These are phyloP conservation scores for Drosophila neocordata DNA, from an alignment of 1,140 invertebrate species.

Conservation along the genomic window DNA sequence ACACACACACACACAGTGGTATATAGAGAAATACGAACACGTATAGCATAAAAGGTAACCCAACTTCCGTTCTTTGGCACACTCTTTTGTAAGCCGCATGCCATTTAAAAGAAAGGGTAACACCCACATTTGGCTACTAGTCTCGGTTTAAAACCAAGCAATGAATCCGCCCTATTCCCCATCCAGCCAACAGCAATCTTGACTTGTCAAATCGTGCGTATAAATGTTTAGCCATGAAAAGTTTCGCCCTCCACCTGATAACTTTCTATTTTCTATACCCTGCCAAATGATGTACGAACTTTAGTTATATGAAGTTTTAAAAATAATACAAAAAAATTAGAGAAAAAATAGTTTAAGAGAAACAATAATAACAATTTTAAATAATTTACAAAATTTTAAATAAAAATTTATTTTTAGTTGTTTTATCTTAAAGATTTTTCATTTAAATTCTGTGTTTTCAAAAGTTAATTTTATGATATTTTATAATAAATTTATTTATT, in stretches of 20 bases:
- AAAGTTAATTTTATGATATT: no score
- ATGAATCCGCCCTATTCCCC: neutral
- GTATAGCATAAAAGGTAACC: neutral
- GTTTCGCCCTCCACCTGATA: conserved; percentile 43
- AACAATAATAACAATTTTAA: no score
- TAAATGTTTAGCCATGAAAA: conserved; percentile 72
- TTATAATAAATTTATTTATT: no score
- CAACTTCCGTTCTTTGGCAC: conserved; percentile 34
- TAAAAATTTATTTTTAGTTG: no score
- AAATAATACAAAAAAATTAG: no score
- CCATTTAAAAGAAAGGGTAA: conserved; percentile 1
- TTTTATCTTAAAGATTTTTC: no score
- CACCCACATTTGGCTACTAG: neutral
- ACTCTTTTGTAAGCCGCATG: conserved; percentile 36
- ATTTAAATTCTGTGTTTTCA: no score
- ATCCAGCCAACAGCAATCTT: conserved; percentile 41
- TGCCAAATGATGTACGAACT: neutral
- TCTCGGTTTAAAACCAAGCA: conserved; percentile 20
- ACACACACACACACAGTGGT: conserved; percentile 11
- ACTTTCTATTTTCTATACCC: conserved; percentile 1
- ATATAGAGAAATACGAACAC: conserved; percentile 9
- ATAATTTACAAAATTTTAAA: neutral
- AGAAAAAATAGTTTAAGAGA: no score
- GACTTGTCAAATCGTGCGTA: conserved; percentile 75
- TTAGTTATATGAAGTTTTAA: no score